Percentiles rank a stretch among this genome's conserved stretches.
Evolutionary conservation across 2,888 invertebrate genomes (phyloP).

Genomic region (Scaptomyza caliginosa): DNA sequence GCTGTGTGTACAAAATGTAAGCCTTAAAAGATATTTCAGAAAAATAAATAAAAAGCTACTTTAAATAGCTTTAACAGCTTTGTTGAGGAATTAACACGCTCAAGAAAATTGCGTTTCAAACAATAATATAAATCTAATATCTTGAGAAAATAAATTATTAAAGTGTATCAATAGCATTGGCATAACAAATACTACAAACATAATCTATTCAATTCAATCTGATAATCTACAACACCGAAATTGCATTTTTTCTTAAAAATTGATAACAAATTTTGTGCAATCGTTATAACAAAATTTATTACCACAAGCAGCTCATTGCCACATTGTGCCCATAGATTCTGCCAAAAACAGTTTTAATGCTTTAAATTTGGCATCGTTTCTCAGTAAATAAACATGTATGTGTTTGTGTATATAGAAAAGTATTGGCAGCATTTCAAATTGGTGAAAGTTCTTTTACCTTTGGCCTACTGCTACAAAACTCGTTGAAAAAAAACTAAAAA

Average conservation of each 20-base stretch:
- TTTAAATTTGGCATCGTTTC: slow-evolving; percentile 48
- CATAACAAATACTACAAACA: not conserved
- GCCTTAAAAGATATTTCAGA: slow-evolving; percentile 1
- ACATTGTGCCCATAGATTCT: not conserved
- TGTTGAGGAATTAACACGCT: not conserved
- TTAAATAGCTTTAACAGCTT: not conserved
- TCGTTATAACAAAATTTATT: slow-evolving; percentile 1
- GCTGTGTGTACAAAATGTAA: slow-evolving; percentile 35
- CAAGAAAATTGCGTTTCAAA: not conserved
- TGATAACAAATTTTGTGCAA: slow-evolving; percentile 4
- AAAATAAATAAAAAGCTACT: not conserved
- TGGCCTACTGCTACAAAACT: slow-evolving; percentile 61
- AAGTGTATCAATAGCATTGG: not conserved
- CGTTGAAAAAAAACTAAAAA: slow-evolving; percentile 34
- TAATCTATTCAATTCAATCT: no score
- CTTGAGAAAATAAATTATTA: not conserved
- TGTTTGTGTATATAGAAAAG: not conserved
- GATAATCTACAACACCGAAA: not conserved
- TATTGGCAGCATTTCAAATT: slow-evolving; percentile 71
- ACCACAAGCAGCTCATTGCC: not conserved
- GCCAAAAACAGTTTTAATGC: slow-evolving; percentile 3
- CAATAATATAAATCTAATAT: not conserved
- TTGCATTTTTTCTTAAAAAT: not conserved
- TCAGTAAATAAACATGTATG: not conserved
- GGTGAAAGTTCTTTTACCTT: slow-evolving; percentile 74